Evolutionary conservation across 2,113 vertebrate species (phyloP), one percentile per base, ranked within the genome.

Genomic region (Naja naja): DNA sequence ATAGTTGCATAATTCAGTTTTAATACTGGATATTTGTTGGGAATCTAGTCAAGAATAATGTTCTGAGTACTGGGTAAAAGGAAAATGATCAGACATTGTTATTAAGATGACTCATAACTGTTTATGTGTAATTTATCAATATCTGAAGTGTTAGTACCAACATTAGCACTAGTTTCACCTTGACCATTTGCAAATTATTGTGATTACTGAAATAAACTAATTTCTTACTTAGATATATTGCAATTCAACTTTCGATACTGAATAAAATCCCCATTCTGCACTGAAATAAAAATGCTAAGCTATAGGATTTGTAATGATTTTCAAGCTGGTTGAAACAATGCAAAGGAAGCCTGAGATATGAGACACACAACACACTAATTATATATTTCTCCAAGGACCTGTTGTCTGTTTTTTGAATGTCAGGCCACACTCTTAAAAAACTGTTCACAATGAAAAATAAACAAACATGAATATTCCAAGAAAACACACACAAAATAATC

Each of bases 381-480:
- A 94, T 92, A 95, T 87, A 93, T 95, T 96, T 95, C 94, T 96
- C 92, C 96, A 97, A 97, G 97, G 95, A 97, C 96, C 95, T 97
- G 16, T 95, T 96, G 97, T 97, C 93, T 96, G 96, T 94, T 93
- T 96, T 97, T 97, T 97, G 94, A 97, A 94, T 95, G 95, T 97
- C 97, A 97, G 95, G 96, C 93, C 95, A 95, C 95, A 95, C 95
- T 95, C 96, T 97, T 97, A 97, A 93, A 81, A 95, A 94, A 93
- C 95, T 95, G 95, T 89, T 98, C 98, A 99, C 95, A 99, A 96
- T 94, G 99, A 99, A 95, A 99, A 99, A 98, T 99, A 99, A 95
- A 99, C 98, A 97, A 99, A 99, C 98, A 99, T 98, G 97, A 99
- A 99, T 96, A 99, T 97, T 91, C 99, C 99, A 97, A 99, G 94